Evolutionary conservation across 1,140 invertebrate species (phyloP), one percentile per base, ranked within the genome.

Genomic region (Drosophila kurseongensis): DNA sequence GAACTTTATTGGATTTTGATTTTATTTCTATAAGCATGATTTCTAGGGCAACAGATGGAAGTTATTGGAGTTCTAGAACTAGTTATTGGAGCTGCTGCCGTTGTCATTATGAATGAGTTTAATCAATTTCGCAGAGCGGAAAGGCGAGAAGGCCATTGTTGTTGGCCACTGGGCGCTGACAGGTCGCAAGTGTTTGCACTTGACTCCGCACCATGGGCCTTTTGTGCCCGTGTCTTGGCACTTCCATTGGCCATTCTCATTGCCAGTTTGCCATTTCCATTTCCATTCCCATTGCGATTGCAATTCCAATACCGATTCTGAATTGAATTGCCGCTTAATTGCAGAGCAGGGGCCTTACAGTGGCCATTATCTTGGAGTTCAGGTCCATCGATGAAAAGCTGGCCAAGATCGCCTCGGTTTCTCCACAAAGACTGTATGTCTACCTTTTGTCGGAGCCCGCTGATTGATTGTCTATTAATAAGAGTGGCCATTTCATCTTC

Each of bases 241-340:
- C 40, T 44, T 36, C 41, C 62, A 66, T 63, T 65, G 42, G n/a
- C 36, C 45, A 60, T 38, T 60, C 10, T 18, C 10, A 32, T 52
- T 42, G 13, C 10, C 29, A 7, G 18, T 40, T 40, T 42, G 13
- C 41, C 38, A 12, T 8, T 48, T 48, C 35, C 42, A 62, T 51
- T 41, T 13, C 55, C 18, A 57, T 41, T 76, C 27, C 27, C 12
- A 56, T 32, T 52, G 3, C 40, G 8, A 47, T 52, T 44, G 16
- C 57, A 27, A 56, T 61, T 74, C 16, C 57, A 42, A 56, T 58
- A 38, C 38, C 66, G 47, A 61, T 59, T 62, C 77, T 40, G 36
- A 74, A 75, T 63, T 84, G 81, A 84, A 84, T 84, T 85, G 81
- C 78, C 74, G 77, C 81, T 84, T 84, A 84, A 84, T 84, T 84